Evolutionary conservation across 2,113 vertebrate species (phyloP).

Genomic region (Phoenicopterus ruber): DNA sequence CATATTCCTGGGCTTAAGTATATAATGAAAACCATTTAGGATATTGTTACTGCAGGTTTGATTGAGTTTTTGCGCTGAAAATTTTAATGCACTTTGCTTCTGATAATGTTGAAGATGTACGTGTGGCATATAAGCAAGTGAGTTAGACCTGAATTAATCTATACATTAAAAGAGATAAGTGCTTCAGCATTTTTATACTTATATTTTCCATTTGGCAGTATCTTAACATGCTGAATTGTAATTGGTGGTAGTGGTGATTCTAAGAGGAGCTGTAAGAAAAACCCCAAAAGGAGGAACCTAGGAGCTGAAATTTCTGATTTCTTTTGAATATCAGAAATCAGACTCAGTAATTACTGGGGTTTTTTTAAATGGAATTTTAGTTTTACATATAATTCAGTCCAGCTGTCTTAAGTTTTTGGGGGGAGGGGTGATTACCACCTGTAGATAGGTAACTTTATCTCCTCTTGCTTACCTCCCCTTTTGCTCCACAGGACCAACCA

Average conservation of each 20-base stretch:
- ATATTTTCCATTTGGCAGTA: neutral
- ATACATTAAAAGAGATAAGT: neutral
- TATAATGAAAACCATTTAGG: neutral
- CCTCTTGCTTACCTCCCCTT: conserved; percentile 46
- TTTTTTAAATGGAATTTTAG: neutral
- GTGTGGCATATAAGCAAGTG: neutral
- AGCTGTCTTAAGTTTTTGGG: neutral
- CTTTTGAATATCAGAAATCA: neutral
- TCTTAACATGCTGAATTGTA: neutral
- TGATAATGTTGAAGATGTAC: neutral
- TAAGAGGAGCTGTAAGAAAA: neutral
- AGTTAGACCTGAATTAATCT: neutral
- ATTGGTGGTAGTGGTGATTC: neutral
- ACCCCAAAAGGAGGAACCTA: neutral
- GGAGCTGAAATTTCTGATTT: neutral
- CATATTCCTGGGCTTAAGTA: neutral
- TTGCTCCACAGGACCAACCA: conserved; percentile 43
- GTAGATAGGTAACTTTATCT: conserved; percentile 32
- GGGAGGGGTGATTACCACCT: neutral
- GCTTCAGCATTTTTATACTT: neutral
- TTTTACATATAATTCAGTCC: neutral
- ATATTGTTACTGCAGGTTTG: neutral
- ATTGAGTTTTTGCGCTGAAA: neutral
- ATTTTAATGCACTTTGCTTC: neutral
- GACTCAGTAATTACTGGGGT: neutral